Conservation (phyloP, 2,797 vertebrate species). For the Hybognathus amarus region DNA sequence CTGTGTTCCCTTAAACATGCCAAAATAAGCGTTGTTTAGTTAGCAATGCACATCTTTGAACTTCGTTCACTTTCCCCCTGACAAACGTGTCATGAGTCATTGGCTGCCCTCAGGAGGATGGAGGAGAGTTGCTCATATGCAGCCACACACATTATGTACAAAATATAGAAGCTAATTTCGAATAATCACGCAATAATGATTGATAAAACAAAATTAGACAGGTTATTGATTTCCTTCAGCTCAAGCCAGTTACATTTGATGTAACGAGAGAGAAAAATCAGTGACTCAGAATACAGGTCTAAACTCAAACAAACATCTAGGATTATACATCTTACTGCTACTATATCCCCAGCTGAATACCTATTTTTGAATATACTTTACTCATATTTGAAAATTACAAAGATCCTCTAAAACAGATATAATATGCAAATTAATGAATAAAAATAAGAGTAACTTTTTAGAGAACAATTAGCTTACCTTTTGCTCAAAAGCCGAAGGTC, state of each 20-base stretch:
- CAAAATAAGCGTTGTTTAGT: background rate
- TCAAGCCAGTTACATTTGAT: slow-evolving; percentile 9
- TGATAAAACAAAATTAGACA: background rate
- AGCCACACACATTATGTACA: background rate
- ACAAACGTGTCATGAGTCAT: slow-evolving; percentile 49
- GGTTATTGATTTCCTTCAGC: background rate
- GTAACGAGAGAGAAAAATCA: slow-evolving; percentile 15
- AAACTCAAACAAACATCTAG: background rate
- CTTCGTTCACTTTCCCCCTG: slow-evolving; percentile 50
- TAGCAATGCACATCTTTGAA: slow-evolving; percentile 49
- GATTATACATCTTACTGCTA: background rate
- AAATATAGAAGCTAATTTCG: background rate
- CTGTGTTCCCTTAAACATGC: background rate
- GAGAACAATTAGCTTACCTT: slow-evolving; percentile 62
- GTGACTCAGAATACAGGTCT: background rate
- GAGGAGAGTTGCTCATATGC: slow-evolving; percentile 50
- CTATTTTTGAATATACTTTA: background rate
- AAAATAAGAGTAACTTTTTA: background rate
- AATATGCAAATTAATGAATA: background rate
- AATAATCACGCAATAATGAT: background rate
- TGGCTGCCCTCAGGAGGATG: slow-evolving; percentile 44
- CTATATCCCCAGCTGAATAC: background rate
- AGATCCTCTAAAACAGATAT: background rate
- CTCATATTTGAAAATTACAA: too few species aligned
- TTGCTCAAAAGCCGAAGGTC: slow-evolving; percentile 62